Percentiles rank a stretch among this genome's conserved stretches.
phyloP scores from a whole-genome alignment of 2,888 invertebrate species.

The Drosophila greeni region DNA sequence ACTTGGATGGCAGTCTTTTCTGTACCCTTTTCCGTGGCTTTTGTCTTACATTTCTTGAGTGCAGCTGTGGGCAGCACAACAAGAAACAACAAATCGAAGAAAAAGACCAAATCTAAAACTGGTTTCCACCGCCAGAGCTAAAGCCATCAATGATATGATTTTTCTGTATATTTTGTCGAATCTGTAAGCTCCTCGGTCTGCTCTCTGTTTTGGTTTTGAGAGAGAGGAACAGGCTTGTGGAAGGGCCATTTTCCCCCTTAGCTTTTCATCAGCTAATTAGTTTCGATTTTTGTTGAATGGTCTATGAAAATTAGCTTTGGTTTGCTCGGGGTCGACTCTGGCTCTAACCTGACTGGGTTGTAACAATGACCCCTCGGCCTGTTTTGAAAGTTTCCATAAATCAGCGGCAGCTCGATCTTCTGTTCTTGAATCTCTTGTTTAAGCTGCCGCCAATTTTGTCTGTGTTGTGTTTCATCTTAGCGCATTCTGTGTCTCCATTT shows the following conservation, averaged over 20 bases:
- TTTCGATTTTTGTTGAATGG: conserved; percentile 30
- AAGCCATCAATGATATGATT: conserved; percentile 59
- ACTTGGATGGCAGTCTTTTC: conserved; percentile 30
- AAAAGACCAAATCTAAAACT: conserved; percentile 51
- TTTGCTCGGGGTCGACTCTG: conserved; percentile 7
- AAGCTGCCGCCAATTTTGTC: conserved; percentile 44
- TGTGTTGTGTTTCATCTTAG: conserved; percentile 52
- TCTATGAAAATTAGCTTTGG: conserved; percentile 25
- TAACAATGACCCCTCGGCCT: conserved; percentile 37
- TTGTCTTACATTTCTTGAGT: conserved; percentile 60
- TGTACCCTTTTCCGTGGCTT: conserved; percentile 38
- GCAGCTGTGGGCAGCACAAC: conserved; percentile 44
- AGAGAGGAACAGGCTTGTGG: conserved; percentile 7
- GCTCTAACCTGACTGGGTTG: conserved; percentile 9
- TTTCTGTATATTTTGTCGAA: conserved; percentile 43
- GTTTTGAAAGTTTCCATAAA: conserved; percentile 45
- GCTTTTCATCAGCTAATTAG: conserved; percentile 45
- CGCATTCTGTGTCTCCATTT: conserved; percentile 43
- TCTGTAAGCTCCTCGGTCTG: conserved; percentile 24
- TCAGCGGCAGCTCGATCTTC: conserved; percentile 21
- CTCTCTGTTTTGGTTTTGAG: conserved; percentile 27
- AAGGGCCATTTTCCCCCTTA: conserved; percentile 12
- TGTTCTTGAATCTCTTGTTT: conserved; percentile 24
- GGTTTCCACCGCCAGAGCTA: conserved; percentile 46
- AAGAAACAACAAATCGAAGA: conserved; percentile 17